These are phyloP conservation scores for Euleptes europaea DNA, from an alignment of 2,113 vertebrate genomes.

Conservation along the genomic window DNA sequence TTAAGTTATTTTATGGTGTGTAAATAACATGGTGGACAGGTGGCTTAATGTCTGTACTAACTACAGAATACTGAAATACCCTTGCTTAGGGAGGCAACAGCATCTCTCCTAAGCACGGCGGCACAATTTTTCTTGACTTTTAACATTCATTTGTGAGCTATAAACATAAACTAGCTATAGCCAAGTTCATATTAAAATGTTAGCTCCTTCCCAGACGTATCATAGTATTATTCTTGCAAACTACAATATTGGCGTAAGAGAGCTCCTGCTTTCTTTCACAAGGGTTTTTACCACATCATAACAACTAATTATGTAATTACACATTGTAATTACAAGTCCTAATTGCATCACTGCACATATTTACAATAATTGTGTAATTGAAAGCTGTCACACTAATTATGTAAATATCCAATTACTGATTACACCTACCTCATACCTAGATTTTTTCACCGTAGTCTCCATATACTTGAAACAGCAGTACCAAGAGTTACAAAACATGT, in stretches of 20 bases:
- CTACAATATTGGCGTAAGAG: neutral
- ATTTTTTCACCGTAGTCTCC: constrained; percentile 25
- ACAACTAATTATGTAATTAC: constrained; percentile 58
- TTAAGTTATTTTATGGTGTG: neutral
- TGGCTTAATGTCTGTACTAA: neutral
- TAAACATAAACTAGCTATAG: constrained; percentile 10
- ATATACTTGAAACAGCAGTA: constrained; percentile 12
- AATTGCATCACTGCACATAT: constrained; percentile 57
- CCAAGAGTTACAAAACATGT: neutral
- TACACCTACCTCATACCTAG: constrained; percentile 43
- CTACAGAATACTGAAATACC: neutral
- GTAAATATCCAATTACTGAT: constrained; percentile 56
- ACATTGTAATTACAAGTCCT: constrained; percentile 56
- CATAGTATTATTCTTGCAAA: neutral
- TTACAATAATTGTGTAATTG: constrained; percentile 66
- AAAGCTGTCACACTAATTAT: constrained; percentile 62
- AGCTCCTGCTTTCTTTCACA: constrained; percentile 4
- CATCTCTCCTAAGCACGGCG: neutral
- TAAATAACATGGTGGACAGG: neutral
- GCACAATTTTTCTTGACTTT: neutral
- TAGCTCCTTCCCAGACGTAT: neutral
- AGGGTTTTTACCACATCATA: constrained; percentile 43
- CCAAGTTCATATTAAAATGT: neutral
- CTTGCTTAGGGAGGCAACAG: neutral
- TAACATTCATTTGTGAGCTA: constrained; percentile 3